These are phyloP conservation scores for Baccha elongata DNA, from an alignment of 2,888 invertebrate genomes.

Conservation along the genomic window DNA sequence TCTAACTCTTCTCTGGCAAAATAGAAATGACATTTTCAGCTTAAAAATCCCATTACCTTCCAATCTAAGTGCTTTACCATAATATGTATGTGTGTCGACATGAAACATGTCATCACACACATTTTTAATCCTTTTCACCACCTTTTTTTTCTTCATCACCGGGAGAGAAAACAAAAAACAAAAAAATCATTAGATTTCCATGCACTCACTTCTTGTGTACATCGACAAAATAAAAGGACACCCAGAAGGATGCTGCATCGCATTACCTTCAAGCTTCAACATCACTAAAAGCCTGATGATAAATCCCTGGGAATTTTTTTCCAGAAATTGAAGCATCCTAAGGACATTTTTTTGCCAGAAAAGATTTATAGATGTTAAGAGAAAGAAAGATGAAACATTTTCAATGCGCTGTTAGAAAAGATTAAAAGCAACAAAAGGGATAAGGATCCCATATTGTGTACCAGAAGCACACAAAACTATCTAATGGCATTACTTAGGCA, in stretches of 20 bases:
- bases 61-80: constrained; percentile 14
- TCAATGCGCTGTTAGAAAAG: background rate
- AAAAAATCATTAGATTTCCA: constrained; percentile 16
- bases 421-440: constrained; percentile 17
- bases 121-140: constrained; percentile 33
- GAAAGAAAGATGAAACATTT: constrained; percentile 26
- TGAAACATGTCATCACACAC: constrained; percentile 19
- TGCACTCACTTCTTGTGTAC: constrained; percentile 36
- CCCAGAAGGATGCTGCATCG: background rate
- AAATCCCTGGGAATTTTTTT: constrained; percentile 20
- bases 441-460: background rate
- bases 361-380: background rate
- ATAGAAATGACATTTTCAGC: background rate
- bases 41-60: constrained; percentile 21
- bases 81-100: background rate
- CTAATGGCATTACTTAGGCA: constrained; percentile 70
- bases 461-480: constrained; percentile 46
- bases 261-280: constrained; percentile 42
- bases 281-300: constrained; percentile 53
- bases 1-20: background rate
- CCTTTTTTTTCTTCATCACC: background rate
- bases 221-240: constrained; percentile 20
- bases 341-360: constrained; percentile 29
- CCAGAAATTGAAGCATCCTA: constrained; percentile 39
- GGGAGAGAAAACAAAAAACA: constrained; percentile 4